These are phyloP conservation scores for Halisarca cf. caerulea DNA, from an alignment of 37 sponge, comb jelly and placozoan species.

Conservation along the genomic window DNA sequence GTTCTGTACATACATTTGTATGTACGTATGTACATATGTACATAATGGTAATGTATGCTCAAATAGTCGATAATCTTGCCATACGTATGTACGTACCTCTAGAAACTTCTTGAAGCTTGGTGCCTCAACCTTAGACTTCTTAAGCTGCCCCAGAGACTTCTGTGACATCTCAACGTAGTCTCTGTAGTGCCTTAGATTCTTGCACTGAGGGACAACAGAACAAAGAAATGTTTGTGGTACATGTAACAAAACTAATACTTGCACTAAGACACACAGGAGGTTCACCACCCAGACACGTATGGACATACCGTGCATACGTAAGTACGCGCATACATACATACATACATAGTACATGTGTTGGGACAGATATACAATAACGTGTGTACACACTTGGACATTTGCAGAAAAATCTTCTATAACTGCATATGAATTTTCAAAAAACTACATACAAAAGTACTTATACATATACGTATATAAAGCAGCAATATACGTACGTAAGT, in stretches of 20 bases:
- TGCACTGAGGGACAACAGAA: slow-evolving; percentile 46
- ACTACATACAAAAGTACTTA: too few relatives aligned
- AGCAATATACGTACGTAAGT: too few relatives aligned
- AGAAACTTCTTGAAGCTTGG: slow-evolving; percentile 58
- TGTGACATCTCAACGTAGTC: slow-evolving; percentile 83
- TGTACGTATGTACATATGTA: slow-evolving; percentile 11
- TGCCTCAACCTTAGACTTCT: slow-evolving; percentile 38
- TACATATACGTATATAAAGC: too few relatives aligned
- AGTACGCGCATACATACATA: not conserved
- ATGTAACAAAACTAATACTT: not conserved
- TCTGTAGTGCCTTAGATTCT: slow-evolving; percentile 68
- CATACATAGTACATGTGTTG: not conserved
- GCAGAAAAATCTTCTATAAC: too few relatives aligned
- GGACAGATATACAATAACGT: too few relatives aligned
- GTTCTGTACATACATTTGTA: not conserved
- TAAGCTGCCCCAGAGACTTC: slow-evolving; percentile 50
- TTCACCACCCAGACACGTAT: not conserved
- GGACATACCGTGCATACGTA: not conserved
- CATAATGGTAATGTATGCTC: too few relatives aligned
- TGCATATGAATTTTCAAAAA: too few relatives aligned
- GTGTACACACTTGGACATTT: too few relatives aligned
- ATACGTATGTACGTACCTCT: slow-evolving; percentile 34
- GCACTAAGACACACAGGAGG: too few relatives aligned
- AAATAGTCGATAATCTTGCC: not conserved
- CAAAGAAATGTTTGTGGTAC: not conserved